Base-by-base conservation (phyloP, 2,113 vertebrate species). In the Podocnemis expansa region DNA sequence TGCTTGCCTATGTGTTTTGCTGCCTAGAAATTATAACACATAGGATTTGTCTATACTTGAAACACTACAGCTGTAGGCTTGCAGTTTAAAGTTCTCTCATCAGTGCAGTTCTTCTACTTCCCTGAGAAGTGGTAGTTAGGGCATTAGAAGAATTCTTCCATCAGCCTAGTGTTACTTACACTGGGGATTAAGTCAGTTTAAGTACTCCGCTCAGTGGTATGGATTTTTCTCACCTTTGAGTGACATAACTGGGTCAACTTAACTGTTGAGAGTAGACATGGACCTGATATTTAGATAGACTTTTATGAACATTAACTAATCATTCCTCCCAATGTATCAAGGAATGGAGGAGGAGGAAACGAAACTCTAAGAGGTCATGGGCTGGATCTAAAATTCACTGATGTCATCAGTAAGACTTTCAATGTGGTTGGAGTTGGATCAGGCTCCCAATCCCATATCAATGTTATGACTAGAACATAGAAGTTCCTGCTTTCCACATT, bases 301-400 rank as follows among this genome's bases (percentile, higher is more conserved):
- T 80, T 96, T 96, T 87, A 87, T 92, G 90, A n/a, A 89, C 88
- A 93, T 96, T 96, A 95, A 93, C 82, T 93, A 90, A 95, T 97
- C 93, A 91, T 93, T 97, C 79, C 51, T 93, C 83, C 86, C n/a
- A 63, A 93, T 76, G 94, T 80, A 94, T 13, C 55, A 85, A 88
- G 91, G 92, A 31, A 93, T 90, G 95, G 80, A 78, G n/a, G 8
- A 1, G 87, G 31, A 34, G 89, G 22, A 38, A 87, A 93, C 85
- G 86, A 91, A 93, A 89, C 94, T 80, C 34, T 54, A 85, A 17
- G 6, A 51, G 82, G 75, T 4, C 45, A 54, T n/a, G 88, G 31
- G 91, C 31, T n/a, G 85, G 73, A 83, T 93, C 86, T 73, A 89
- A 85, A 96, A 49, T 91, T 87, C 89, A 56, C 84, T 41, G 11